These are phyloP conservation scores for Conus betulinus DNA, from an alignment of 1,140 invertebrate genomes.

Conservation along the genomic window DNA sequence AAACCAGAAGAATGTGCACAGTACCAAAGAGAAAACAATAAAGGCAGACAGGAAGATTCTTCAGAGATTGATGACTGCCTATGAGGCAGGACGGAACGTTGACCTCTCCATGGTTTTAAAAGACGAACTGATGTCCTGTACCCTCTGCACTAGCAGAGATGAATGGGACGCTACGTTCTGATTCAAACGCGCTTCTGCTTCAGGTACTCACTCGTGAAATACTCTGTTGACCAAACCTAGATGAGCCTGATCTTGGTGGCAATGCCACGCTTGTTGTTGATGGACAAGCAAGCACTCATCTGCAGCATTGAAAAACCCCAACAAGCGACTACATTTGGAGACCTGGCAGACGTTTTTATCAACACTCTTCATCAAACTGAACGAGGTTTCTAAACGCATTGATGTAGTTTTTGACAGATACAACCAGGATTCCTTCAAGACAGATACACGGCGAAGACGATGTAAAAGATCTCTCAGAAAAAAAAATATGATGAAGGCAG, in stretches of 20 bases:
- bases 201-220: neutral
- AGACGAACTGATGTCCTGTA: neutral
- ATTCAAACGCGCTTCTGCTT: neutral
- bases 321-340: neutral
- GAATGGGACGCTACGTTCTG: neutral
- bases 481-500: too few species aligned
- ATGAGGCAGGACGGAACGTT: neutral
- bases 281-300: neutral
- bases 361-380: neutral
- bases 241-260: neutral
- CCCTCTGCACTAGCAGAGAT: conserved; percentile 1
- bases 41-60: conserved; percentile 4
- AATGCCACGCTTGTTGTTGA: neutral
- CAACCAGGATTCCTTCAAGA: conserved; percentile 16
- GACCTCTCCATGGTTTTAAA: neutral
- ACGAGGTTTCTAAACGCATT: neutral
- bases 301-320: neutral
- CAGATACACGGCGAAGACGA: too few species aligned
- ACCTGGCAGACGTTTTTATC: neutral
- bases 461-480: too few species aligned
- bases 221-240: neutral
- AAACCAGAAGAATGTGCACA: neutral
- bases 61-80: neutral
- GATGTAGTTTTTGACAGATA: neutral
- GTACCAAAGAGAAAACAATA: neutral